A percentile compares a stretch with the other conserved stretches of the same genome.
Conservation (phyloP, 2,888 invertebrate species). For the Eupithecia subumbrata region DNA sequence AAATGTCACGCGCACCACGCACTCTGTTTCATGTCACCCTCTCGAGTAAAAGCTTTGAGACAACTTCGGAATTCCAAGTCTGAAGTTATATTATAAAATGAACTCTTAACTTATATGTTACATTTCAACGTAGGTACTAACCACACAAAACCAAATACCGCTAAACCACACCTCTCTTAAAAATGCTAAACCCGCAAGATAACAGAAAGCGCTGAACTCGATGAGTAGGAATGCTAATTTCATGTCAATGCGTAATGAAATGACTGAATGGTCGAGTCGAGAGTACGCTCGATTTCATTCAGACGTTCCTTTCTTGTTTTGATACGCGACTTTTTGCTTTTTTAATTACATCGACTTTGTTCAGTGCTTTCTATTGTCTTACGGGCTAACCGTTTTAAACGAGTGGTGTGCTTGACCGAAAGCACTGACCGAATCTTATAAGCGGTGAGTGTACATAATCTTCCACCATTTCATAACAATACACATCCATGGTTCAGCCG, state of each 20-base stretch:
- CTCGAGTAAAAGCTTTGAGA: constrained; percentile 4
- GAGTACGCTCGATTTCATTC: not conserved
- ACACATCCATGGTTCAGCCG: constrained; percentile 14
- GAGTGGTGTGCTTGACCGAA: not conserved
- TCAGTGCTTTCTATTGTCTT: not conserved
- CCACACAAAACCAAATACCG: not conserved
- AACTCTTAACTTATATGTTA: not conserved
- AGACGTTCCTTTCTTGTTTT: not conserved
- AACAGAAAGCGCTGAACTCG: not conserved
- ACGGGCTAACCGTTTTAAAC: not conserved
- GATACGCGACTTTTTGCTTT: not conserved
- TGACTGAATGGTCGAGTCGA: not conserved
- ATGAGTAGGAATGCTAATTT: not conserved
- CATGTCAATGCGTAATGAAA: not conserved
- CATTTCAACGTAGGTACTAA: not conserved
- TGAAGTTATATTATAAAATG: not conserved
- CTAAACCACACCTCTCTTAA: not conserved
- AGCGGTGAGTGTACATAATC: not conserved
- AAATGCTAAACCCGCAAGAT: not conserved
- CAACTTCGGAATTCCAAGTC: constrained; percentile 1
- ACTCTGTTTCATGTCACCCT: not conserved
- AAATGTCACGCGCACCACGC: not conserved
- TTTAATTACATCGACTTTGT: not conserved
- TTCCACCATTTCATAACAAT: not conserved
- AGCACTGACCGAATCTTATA: not conserved